phyloP scores from a whole-genome alignment of 2,888 invertebrate species.

The Phlogophora meticulosa region DNA sequence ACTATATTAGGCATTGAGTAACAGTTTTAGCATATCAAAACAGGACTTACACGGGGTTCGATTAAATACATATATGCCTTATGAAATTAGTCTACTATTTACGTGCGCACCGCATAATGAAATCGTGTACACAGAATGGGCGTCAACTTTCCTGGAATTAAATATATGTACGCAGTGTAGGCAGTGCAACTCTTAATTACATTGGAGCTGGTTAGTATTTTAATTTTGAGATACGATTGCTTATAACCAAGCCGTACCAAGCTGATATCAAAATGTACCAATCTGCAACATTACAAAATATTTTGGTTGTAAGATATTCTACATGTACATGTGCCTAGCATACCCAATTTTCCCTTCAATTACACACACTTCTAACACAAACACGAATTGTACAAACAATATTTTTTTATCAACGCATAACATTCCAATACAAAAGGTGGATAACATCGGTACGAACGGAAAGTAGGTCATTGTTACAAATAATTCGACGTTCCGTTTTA shows the following conservation, averaged over 20 bases:
- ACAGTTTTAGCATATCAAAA: too few relatives aligned
- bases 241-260: background rate
- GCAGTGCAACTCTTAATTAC: background rate
- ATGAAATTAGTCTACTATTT: conserved; percentile 4
- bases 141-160: background rate
- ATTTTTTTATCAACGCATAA: conserved; percentile 62
- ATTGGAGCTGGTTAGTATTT: background rate
- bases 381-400: conserved; percentile 39
- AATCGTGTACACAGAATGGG: conserved; percentile 7
- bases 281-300: conserved; percentile 4
- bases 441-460: conserved; percentile 68
- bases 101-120: conserved; percentile 8
- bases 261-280: background rate
- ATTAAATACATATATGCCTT: background rate
- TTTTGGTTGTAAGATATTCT: conserved; percentile 3
- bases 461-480: conserved; percentile 72
- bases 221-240: background rate
- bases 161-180: conserved; percentile 1
- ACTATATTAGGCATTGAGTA: too few relatives aligned
- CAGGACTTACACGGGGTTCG: too few relatives aligned
- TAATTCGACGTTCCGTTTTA: conserved; percentile 45
- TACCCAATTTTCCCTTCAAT: conserved; percentile 44
- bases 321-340: conserved; percentile 11
- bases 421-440: conserved; percentile 72
- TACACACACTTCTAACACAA: conserved; percentile 28